phyloP scores from a whole-genome alignment of 2,888 invertebrate genomes.

The Drosophila anomelani region DNA sequence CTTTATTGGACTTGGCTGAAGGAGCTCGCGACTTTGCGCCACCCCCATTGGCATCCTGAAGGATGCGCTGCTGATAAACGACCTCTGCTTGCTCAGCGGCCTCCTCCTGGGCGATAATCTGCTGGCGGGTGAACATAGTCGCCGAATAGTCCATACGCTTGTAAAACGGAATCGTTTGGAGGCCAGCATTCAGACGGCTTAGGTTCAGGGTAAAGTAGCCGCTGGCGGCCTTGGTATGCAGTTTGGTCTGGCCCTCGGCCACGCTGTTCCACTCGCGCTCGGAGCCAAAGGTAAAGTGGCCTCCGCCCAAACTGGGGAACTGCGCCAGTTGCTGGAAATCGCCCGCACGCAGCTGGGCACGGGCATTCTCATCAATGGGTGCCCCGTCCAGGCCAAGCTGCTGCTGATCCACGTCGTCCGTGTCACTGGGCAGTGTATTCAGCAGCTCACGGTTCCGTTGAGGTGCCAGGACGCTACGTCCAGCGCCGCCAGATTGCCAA shows the following conservation, averaged over 20 bases:
- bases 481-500: constrained; percentile 45
- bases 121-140: constrained; percentile 83
- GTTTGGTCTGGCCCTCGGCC: constrained; percentile 71
- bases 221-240: constrained; percentile 78
- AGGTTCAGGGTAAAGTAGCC: constrained; percentile 85
- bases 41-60: constrained; percentile 64
- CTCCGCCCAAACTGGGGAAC: constrained; percentile 81
- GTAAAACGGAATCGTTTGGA: constrained; percentile 85
- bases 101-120: constrained; percentile 77
- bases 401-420: constrained; percentile 44
- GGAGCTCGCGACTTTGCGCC: constrained; percentile 48
- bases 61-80: constrained; percentile 72
- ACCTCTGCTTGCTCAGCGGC: constrained; percentile 80
- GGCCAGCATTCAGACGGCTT: constrained; percentile 82
- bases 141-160: constrained; percentile 84
- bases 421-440: constrained; percentile 54
- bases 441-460: constrained; percentile 63
- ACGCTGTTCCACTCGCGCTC: constrained; percentile 84
- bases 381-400: constrained; percentile 59
- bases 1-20: constrained; percentile 49
- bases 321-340: constrained; percentile 84
- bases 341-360: constrained; percentile 81
- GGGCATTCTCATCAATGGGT: constrained; percentile 69
- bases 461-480: constrained; percentile 51
- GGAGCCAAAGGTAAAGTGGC: constrained; percentile 84